Evolutionary conservation across 2,888 invertebrate species (phyloP).

Genomic region (Nomada hirtipes): DNA sequence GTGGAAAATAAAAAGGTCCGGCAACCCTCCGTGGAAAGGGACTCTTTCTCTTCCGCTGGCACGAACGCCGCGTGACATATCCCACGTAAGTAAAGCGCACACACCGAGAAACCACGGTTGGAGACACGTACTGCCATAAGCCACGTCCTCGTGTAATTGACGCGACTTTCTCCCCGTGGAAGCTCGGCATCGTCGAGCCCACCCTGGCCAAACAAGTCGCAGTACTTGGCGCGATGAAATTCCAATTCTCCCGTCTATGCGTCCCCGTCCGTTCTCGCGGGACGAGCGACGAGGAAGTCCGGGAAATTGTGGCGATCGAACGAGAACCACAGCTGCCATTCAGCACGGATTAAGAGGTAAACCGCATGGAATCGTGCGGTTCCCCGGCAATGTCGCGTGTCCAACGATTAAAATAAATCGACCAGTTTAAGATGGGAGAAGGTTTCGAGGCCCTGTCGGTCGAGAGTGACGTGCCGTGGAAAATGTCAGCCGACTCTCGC

Average conservation of each 20-base stretch:
- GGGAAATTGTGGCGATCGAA: slow-evolving; percentile 36
- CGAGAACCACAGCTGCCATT: slow-evolving; percentile 19
- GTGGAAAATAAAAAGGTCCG: background rate
- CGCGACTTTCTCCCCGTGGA: slow-evolving; percentile 74
- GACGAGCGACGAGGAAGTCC: slow-evolving; percentile 14
- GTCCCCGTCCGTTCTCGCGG: too few species aligned
- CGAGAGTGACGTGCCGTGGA: background rate
- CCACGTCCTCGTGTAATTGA: slow-evolving; percentile 68
- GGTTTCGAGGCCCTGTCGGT: slow-evolving; percentile 6
- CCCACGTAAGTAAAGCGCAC: slow-evolving; percentile 52
- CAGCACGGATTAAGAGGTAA: slow-evolving; percentile 38
- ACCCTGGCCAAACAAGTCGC: slow-evolving; percentile 48
- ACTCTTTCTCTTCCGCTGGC: slow-evolving; percentile 33
- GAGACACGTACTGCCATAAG: slow-evolving; percentile 61
- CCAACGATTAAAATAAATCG: slow-evolving; percentile 34
- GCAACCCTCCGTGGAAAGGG: slow-evolving; percentile 23
- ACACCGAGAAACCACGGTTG: slow-evolving; percentile 10
- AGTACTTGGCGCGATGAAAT: background rate
- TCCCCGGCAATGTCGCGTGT: slow-evolving; percentile 2
- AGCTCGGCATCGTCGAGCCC: slow-evolving; percentile 67
- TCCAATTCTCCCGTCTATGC: too few species aligned
- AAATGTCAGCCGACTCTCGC: slow-evolving; percentile 25
- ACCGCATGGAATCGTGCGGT: slow-evolving; percentile 24
- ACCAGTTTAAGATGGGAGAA: background rate
- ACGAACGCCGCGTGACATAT: slow-evolving; percentile 57